These are phyloP conservation scores for Bos javanicus DNA, from an alignment of 2,113 vertebrate genomes.

Conservation along the genomic window DNA sequence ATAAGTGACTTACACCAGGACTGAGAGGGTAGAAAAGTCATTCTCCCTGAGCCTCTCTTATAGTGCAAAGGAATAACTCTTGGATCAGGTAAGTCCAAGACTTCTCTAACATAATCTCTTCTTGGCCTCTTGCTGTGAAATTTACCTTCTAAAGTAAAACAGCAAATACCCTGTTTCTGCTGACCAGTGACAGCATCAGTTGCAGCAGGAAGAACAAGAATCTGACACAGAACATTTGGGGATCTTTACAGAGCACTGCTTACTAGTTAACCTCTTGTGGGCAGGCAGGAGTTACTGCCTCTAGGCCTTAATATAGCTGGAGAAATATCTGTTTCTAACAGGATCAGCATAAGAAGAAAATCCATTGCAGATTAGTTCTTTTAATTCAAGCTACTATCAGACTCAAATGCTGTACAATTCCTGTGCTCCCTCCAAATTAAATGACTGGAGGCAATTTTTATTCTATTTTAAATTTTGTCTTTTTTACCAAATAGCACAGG, in stretches of 20 bases:
- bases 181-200: neutral
- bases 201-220: neutral
- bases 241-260: neutral
- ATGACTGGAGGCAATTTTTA: constrained; percentile 72
- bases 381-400: neutral
- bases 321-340: constrained; percentile 6
- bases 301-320: neutral
- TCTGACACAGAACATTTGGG: neutral
- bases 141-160: neutral
- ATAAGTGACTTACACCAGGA: neutral
- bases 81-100: neutral
- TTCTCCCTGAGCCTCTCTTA: neutral
- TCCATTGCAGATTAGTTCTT: neutral
- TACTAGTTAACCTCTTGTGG: neutral
- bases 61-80: neutral
- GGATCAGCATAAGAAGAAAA: constrained; percentile 54
- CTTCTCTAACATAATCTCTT: neutral
- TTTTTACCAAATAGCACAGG: constrained; percentile 65
- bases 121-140: neutral
- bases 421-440: neutral
- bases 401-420: neutral
- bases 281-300: neutral
- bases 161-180: neutral
- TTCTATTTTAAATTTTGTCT: constrained; percentile 70
- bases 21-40: neutral